phyloP scores from a whole-genome alignment of 2,888 invertebrate species.

The Allolobophora icterica region DNA sequence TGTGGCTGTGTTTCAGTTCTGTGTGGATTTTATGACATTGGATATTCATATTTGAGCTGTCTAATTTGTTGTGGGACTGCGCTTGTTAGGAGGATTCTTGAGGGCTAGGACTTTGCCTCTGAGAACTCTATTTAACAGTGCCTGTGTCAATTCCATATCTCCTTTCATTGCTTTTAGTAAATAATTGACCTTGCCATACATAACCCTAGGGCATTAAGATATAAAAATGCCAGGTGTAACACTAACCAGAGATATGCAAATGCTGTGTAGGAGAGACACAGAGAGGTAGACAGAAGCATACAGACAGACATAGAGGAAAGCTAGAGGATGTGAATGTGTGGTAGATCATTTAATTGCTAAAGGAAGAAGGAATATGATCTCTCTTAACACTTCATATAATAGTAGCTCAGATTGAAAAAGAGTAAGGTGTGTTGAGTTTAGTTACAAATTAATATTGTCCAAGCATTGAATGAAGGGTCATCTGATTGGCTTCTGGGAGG shows the following conservation, averaged over 20 bases:
- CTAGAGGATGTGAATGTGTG: not conserved
- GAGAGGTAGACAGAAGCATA: not conserved
- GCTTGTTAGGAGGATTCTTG: too few relatives aligned
- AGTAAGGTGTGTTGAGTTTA: not conserved
- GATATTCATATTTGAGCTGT: not conserved
- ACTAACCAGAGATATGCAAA: not conserved
- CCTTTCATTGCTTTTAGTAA: not conserved
- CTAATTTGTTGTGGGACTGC: too few relatives aligned
- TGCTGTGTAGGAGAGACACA: not conserved
- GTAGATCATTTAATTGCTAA: not conserved
- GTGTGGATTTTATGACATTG: not conserved
- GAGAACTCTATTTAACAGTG: not conserved
- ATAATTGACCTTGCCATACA: not conserved
- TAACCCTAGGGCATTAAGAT: not conserved
- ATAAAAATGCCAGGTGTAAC: slow-evolving; percentile 5
- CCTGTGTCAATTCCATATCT: not conserved
- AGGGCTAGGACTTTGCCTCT: too few relatives aligned
- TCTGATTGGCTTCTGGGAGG: not conserved
- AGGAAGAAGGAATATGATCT: not conserved
- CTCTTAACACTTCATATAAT: not conserved
- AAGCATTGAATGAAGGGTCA: not conserved
- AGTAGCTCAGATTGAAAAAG: not conserved
- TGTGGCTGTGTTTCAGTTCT: too few relatives aligned
- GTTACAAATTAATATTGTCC: not conserved
- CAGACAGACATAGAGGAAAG: not conserved